Conservation (phyloP, 2,113 vertebrate genomes). For the Podarcis muralis region DNA sequence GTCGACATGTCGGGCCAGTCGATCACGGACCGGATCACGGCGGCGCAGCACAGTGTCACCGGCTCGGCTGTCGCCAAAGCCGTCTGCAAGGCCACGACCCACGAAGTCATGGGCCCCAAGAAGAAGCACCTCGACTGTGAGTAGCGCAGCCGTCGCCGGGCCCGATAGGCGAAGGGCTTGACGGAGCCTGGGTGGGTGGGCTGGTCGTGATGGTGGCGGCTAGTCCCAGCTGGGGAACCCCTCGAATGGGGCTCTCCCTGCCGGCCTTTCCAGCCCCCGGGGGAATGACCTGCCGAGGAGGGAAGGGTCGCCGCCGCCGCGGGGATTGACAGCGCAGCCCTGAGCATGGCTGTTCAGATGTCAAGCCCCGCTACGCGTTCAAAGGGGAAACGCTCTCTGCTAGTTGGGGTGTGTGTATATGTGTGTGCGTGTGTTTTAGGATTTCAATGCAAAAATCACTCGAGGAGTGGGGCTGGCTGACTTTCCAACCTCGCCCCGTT, state of each 20-base stretch:
- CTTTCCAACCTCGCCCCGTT: neutral
- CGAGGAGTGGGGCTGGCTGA: neutral
- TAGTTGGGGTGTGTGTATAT: too few relatives aligned
- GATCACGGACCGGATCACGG: slow-evolving; percentile 87
- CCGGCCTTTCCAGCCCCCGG: too few relatives aligned
- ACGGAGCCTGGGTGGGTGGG: neutral
- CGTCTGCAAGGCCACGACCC: slow-evolving; percentile 90
- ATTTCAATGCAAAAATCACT: neutral
- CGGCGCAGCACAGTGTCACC: slow-evolving; percentile 89
- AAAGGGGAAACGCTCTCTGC: too few relatives aligned
- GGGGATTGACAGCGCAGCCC: neutral
- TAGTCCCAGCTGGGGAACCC: neutral
- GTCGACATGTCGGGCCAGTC: slow-evolving; percentile 82
- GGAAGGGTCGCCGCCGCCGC: neutral
- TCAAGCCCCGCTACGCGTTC: too few relatives aligned
- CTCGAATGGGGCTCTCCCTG: neutral
- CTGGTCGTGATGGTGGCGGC: too few relatives aligned
- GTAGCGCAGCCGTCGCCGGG: slow-evolving; percentile 46
- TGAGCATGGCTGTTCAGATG: too few relatives aligned
- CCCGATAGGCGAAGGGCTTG: neutral
- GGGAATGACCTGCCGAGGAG: neutral
- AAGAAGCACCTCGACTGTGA: slow-evolving; percentile 93
- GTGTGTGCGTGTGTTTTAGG: too few relatives aligned
- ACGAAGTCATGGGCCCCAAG: slow-evolving; percentile 92
- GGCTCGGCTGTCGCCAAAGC: slow-evolving; percentile 87